A percentile compares a stretch with the other conserved stretches of the same genome.
phyloP scores from a whole-genome alignment of 2,113 vertebrate genomes.

The Malurus alboscapulatus region DNA sequence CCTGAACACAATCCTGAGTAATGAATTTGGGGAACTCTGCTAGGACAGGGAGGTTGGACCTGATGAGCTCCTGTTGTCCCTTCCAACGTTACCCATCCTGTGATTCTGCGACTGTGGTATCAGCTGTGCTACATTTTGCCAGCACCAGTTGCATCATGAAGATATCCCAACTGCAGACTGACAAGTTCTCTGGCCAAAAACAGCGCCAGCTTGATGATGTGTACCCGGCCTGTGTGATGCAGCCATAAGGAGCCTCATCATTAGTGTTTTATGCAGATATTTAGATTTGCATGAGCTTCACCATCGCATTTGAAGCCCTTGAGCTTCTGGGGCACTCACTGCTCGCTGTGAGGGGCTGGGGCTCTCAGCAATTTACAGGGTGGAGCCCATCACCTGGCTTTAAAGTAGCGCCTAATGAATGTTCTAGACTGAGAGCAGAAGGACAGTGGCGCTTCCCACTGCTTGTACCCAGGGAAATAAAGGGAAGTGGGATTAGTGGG shows the following conservation, averaged over 20 bases:
- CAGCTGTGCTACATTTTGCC: not conserved
- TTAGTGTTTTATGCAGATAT: not conserved
- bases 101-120: not conserved
- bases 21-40: not conserved
- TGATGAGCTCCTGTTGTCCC: not conserved
- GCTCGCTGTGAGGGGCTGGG: not conserved
- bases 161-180: not conserved
- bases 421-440: slow-evolving; percentile 18
- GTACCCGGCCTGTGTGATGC: not conserved
- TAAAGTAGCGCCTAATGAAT: slow-evolving; percentile 12
- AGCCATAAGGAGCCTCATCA: not conserved
- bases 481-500: slow-evolving; percentile 28
- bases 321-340: not conserved
- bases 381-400: not conserved
- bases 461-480: not conserved
- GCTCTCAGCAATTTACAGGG: slow-evolving; percentile 2
- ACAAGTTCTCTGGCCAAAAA: not conserved
- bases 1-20: not conserved
- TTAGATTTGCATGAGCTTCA: not conserved
- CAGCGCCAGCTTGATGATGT: fast-evolving
- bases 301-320: not conserved
- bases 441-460: slow-evolving; percentile 42
- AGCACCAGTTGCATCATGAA: not conserved
- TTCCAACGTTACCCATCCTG: not conserved
- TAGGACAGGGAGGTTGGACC: not conserved